These are phyloP conservation scores for Eptesicus fuscus DNA, from an alignment of 2,113 vertebrate species.

Conservation along the genomic window DNA sequence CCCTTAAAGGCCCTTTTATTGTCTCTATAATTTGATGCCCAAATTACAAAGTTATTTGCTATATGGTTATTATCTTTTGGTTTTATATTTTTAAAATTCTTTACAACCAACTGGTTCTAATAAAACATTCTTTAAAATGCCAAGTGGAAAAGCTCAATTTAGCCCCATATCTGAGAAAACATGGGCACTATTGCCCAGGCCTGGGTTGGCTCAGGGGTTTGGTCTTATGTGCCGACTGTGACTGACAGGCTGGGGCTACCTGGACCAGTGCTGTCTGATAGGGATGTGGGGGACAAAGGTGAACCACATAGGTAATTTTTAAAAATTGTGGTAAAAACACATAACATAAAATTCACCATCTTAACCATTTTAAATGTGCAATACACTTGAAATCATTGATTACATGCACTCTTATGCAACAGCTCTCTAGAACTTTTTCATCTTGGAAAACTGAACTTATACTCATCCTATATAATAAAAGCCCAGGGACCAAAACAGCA, in stretches of 20 bases:
- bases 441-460: background rate
- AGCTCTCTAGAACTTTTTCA: background rate
- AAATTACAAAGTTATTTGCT: background rate
- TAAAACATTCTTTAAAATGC: constrained; percentile 13
- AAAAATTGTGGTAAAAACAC: background rate
- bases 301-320: background rate
- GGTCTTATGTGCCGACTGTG: background rate
- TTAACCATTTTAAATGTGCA: background rate
- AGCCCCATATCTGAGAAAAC: background rate
- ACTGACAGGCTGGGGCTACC: background rate
- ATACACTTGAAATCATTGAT: background rate
- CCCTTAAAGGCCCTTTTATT: background rate
- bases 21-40: background rate
- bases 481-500: too few species aligned
- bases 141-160: background rate
- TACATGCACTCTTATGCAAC: background rate
- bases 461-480: background rate
- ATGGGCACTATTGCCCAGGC: background rate
- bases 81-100: background rate
- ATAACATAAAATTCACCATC: background rate
- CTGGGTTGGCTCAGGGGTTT: background rate
- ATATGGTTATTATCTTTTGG: background rate
- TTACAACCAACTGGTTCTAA: background rate
- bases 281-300: background rate
- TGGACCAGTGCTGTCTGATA: background rate